Conservation (phyloP, 2,113 vertebrate species). For the Lynx canadensis region DNA sequence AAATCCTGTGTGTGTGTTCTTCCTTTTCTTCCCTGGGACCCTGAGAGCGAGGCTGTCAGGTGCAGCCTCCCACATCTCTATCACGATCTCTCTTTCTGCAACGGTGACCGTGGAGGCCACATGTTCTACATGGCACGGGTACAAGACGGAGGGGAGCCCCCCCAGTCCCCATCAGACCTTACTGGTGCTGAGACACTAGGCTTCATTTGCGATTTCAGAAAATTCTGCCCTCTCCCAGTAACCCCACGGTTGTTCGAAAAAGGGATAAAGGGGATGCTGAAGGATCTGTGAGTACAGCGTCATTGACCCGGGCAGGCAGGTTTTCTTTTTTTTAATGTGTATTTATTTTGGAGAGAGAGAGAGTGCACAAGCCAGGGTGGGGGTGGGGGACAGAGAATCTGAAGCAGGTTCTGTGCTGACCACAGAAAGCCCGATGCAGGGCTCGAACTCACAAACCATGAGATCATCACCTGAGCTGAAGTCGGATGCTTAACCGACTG, state of each 20-base stretch:
- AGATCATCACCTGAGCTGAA: too few species aligned
- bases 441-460: too few species aligned
- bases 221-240: not conserved
- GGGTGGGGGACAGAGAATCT: too few species aligned
- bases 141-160: not conserved
- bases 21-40: not conserved
- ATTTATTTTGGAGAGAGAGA: too few species aligned
- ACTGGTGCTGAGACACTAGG: not conserved
- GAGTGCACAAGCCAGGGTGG: too few species aligned
- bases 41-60: not conserved
- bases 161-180: not conserved
- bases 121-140: not conserved
- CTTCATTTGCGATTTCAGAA: not conserved
- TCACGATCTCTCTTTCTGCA: not conserved
- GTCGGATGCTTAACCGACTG: too few species aligned
- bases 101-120: not conserved
- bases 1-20: not conserved
- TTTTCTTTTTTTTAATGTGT: too few species aligned
- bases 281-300: not conserved
- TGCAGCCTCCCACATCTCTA: not conserved
- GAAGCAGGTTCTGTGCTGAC: too few species aligned
- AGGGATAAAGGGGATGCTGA: too few species aligned
- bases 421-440: too few species aligned
- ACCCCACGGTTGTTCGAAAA: not conserved
- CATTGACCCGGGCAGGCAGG: not conserved